Base-by-base conservation (phyloP, 2,797 vertebrate species). In the Helostoma temminkii region DNA sequence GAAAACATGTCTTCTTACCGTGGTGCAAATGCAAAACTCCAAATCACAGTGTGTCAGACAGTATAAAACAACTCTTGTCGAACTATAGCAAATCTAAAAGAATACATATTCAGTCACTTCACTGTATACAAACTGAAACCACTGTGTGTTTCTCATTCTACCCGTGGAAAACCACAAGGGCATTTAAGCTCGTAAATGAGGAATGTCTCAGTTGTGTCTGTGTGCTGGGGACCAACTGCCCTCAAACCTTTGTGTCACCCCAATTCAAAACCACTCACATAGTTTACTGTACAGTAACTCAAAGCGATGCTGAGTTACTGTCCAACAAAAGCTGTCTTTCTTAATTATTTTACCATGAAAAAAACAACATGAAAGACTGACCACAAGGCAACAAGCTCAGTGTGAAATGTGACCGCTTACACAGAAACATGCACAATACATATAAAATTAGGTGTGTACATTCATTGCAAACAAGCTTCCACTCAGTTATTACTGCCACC, bases 121-220 rank as follows among this genome's bases (percentile, higher is more conserved):
- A 34, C 55, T 59, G 58, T 50, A 41, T 39, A 48, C 14, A 12
- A 45, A 57, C 34, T 26, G 34, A 58, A 54, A 22, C 7, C n/a
- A 22, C 41, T 24, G 26, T 28, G 16, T 52, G 47, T 67, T 59
- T 76, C 63, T 80, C 22, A 68, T 56, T 56, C 7, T 74, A 50
- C 63, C 60, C 69, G 32, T 60, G 15, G 39, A 57, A 73, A 84
- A 74, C 58, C 52, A 77, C 79, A 55, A 66, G 46, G 72, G 32
- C 69, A 66, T 76, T 57, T 45, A 22, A 4, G 47, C 75, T 80
- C 71, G 43, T 60, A 57, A 83, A 74, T 55, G 19, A 64, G 37
- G 52, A 77, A 80, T 66, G 45, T 79, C 82, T 87, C 80, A 78
- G 46, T 71, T 41, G 42, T 47, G 57, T 76, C 55, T 71, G 48